Evolutionary conservation across 2,113 vertebrate species (phyloP).

Genomic region (Origma solitaria): DNA sequence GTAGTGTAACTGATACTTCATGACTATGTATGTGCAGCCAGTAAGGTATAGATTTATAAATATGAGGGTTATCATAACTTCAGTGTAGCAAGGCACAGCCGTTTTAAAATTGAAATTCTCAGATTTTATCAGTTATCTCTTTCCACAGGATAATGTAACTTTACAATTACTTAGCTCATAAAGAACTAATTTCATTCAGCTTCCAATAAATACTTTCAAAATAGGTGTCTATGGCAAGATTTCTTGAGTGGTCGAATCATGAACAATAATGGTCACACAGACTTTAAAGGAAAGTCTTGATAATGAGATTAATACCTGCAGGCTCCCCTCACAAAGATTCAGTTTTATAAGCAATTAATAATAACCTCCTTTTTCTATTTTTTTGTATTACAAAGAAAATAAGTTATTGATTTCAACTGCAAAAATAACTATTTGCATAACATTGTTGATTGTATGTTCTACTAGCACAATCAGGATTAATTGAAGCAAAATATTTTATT

Average conservation of each 20-base stretch:
- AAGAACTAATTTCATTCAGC: conserved; percentile 56
- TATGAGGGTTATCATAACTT: conserved; percentile 46
- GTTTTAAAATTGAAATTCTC: conserved; percentile 64
- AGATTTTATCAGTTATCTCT: conserved; percentile 56
- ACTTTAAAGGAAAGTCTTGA: conserved; percentile 32
- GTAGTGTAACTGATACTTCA: conserved; percentile 28
- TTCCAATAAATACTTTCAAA: conserved; percentile 44
- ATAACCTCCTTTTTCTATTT: conserved; percentile 38
- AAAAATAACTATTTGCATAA: conserved; percentile 75
- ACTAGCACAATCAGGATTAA: conserved; percentile 69
- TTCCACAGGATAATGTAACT: conserved; percentile 42
- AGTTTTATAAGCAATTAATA: conserved; percentile 69
- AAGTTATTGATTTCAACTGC: conserved; percentile 72
- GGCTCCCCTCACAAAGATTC: conserved; percentile 50
- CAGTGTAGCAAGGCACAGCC: conserved; percentile 38
- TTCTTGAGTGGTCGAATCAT: conserved; percentile 22
- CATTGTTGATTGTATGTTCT: conserved; percentile 64
- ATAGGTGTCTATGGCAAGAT: not conserved
- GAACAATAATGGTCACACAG: conserved; percentile 41
- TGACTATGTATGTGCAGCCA: conserved; percentile 41
- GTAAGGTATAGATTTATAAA: conserved; percentile 64
- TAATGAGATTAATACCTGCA: conserved; percentile 59
- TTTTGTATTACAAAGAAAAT: conserved; percentile 70
- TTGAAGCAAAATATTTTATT: conserved; percentile 67
- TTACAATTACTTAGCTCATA: conserved; percentile 35